Evolutionary conservation across 2,113 vertebrate genomes (phyloP), one percentile per base, ranked within the genome.

Genomic region (Cynocephalus volans): DNA sequence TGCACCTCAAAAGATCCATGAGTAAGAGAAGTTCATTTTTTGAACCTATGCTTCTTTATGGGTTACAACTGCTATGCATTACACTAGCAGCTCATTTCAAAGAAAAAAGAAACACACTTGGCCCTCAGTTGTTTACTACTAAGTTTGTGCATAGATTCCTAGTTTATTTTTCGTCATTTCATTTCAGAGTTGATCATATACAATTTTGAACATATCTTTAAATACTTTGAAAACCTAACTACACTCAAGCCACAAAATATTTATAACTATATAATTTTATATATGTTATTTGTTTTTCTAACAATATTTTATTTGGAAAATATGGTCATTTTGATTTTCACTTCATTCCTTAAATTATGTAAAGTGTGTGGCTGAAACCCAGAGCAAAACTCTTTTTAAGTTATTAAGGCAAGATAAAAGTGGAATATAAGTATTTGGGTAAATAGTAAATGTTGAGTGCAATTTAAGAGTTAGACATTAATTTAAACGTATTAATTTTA

Each of bases 401-500:
- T 94, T 60, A 62, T 54, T 89, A 64, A 82, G 79, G 0, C 76
- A 62, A 91, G n/a, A 79, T 82, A 76, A 28, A 86, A 45, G 3
- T 92, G 24, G 45, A 96, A 97, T 97, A 72, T 97, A 72, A 97
- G 10, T 84, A 50, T 97, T 64, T 31, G 73, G 0, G 23, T 82
- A 69, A 60, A 90, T 56, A 94, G 3, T 6, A 92, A 90, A 79
- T 86, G 67, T 0, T 84, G 31, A 88, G 13, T 89, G 69, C 36
- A 36, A 0, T 86, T 82, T 89, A 90, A 94, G 33, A 97, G 81
- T 90, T 96, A 98, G 94, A 95, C 26, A 93, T 86, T 98, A 75
- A 92, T 92, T 97, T 94, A 97, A 93, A 92, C 60, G 1, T 95
- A 88, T 83, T 96, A 80, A 96, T 52, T 98, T 95, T 97, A 97